Evolutionary conservation across 2,113 vertebrate species (phyloP), one percentile per base, ranked within the genome.

Genomic region (Cavia porcellus): DNA sequence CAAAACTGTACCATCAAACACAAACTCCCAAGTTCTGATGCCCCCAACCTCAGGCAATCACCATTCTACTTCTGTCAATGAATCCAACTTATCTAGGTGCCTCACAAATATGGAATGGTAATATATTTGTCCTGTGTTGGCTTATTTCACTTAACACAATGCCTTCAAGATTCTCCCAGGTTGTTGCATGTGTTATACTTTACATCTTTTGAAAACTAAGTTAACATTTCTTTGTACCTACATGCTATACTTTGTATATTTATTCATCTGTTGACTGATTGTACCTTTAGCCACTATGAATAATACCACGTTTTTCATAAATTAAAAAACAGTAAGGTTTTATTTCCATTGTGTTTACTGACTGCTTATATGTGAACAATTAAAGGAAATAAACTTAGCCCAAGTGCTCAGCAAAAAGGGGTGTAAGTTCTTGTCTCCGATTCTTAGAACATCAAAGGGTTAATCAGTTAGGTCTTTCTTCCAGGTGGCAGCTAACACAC

Each of bases 401-500:
- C 74, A 95, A 38, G 52, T 72, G 82, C 61, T 74, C 61, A 28
- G 61, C 47, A 93, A 50, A 82, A 74, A 81, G 20, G 32, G 22
- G 14, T 15, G 0, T 64, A 20, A 88, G 87, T 70, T 81, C 66
- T 87, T 61, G 82, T 64, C 45, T 88, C 32, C 19, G 14, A 68
- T 70, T 35, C 2, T 2, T 55, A 93, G 50, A 75, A 90, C 83
- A 35, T n/a, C 61, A 47, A 95, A 86, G 94, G 68, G 90, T 97
- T 97, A 90, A 94, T 85, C 19, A 25, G 38, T 9, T 24, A 92
- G 52, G 61, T 32, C 75, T 50, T 59, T 87, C 77, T 70, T 81
- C 91, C 88, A 94, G 96, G 86, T 92, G 82, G 92, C 32, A 61
- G 83, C 93, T 95, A 94, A 96, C 59, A 32, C 0, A 47, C 72